phyloP scores from a whole-genome alignment of 1,140 invertebrate genomes.

The Leptopilina boulardi region DNA sequence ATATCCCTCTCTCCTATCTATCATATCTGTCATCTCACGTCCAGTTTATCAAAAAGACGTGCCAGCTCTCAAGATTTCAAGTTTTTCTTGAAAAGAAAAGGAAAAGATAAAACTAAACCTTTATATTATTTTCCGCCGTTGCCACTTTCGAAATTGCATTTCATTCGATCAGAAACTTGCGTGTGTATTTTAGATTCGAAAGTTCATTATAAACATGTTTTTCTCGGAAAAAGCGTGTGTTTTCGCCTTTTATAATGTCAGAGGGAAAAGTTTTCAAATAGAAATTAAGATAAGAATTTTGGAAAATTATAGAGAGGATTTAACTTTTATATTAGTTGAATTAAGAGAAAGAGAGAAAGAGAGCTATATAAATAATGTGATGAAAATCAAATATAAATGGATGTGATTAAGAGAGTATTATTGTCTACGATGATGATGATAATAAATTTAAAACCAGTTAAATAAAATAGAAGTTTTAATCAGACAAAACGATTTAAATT shows the following conservation, averaged over 20 bases:
- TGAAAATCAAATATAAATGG: no score
- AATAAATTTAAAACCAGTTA: no score
- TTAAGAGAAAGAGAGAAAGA: no score
- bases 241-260: background rate
- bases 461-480: no score
- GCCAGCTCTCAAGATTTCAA: constrained; percentile 17
- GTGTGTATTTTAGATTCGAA: background rate
- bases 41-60: background rate
- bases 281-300: background rate
- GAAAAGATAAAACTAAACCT: background rate
- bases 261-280: background rate
- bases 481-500: no score
- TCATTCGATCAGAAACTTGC: background rate
- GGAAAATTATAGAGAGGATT: background rate
- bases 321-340: no score
- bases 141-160: background rate
- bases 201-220: constrained; percentile 11
- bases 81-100: background rate
- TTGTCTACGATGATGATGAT: no score
- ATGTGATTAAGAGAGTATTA: no score
- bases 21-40: constrained; percentile 5
- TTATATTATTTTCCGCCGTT: background rate
- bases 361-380: no score
- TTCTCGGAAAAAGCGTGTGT: background rate
- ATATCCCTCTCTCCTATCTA: background rate